phyloP scores from a whole-genome alignment of 2,113 vertebrate genomes.

The Chloropsis hardwickii region DNA sequence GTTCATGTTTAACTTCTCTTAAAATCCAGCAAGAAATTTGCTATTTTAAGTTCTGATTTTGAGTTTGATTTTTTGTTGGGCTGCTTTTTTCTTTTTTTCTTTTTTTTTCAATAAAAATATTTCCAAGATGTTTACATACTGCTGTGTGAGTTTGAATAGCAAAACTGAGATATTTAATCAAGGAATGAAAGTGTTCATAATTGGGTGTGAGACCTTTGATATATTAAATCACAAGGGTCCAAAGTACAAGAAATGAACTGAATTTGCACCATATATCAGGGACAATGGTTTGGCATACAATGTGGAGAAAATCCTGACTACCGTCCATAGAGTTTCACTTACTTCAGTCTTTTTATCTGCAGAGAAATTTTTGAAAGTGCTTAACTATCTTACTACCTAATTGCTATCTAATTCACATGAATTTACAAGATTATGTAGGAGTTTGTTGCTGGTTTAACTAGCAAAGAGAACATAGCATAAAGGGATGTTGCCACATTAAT shows the following conservation, averaged over 20 bases:
- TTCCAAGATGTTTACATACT: background rate
- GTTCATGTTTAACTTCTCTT: background rate
- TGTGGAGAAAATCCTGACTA: background rate
- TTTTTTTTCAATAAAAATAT: background rate
- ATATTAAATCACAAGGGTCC: background rate
- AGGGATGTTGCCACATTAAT: background rate
- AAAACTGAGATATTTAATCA: background rate
- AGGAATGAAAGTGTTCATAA: background rate
- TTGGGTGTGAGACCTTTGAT: background rate
- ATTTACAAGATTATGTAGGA: background rate
- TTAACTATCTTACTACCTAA: background rate
- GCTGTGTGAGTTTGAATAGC: background rate
- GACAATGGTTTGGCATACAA: background rate
- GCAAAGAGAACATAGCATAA: background rate
- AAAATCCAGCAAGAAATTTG: background rate
- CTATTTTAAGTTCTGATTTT: background rate
- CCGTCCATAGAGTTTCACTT: background rate
- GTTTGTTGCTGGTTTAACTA: background rate
- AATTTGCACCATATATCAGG: background rate
- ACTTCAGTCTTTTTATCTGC: background rate
- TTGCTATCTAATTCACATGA: background rate
- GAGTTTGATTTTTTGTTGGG: background rate
- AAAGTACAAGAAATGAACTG: background rate
- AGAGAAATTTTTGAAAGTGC: background rate
- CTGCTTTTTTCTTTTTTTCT: fast-evolving